phyloP scores from a whole-genome alignment of 2,113 vertebrate species.

The Pelodiscus sinensis region DNA sequence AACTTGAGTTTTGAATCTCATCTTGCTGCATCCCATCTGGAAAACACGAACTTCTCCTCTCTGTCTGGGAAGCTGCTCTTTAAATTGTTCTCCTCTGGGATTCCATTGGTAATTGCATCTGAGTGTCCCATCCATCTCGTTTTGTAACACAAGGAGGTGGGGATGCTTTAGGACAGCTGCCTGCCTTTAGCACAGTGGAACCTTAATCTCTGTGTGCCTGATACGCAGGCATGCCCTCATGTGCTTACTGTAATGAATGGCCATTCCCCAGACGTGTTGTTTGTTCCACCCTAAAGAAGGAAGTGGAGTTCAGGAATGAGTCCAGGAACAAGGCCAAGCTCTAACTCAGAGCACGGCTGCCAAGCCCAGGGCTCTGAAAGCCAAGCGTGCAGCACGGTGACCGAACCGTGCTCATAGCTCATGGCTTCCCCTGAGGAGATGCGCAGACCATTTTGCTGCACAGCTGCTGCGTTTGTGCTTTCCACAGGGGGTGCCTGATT shows the following conservation, averaged over 20 bases:
- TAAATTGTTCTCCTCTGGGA: background rate
- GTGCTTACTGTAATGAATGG: rapidly evolving
- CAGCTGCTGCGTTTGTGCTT: background rate
- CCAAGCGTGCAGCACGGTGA: too few species aligned
- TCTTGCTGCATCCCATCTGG: background rate
- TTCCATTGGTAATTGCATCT: rapidly evolving
- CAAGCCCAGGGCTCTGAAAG: rapidly evolving
- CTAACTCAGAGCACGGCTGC: background rate
- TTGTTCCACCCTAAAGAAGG: rapidly evolving
- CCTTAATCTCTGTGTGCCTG: rapidly evolving
- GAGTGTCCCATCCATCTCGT: rapidly evolving
- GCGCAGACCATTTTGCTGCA: background rate
- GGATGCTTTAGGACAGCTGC: background rate
- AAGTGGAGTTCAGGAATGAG: background rate
- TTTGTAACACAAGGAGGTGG: rapidly evolving
- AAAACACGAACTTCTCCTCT: background rate
- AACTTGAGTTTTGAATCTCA: rapidly evolving
- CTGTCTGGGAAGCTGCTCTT: background rate
- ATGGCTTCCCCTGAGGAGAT: rapidly evolving
- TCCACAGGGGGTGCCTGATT: rapidly evolving
- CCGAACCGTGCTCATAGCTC: rapidly evolving
- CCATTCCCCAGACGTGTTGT: rapidly evolving
- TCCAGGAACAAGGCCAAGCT: rapidly evolving
- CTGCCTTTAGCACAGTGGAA: rapidly evolving
- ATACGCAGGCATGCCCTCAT: background rate